These are phyloP conservation scores for Sisyra nigra DNA, from an alignment of 2,888 invertebrate species.

Conservation along the genomic window DNA sequence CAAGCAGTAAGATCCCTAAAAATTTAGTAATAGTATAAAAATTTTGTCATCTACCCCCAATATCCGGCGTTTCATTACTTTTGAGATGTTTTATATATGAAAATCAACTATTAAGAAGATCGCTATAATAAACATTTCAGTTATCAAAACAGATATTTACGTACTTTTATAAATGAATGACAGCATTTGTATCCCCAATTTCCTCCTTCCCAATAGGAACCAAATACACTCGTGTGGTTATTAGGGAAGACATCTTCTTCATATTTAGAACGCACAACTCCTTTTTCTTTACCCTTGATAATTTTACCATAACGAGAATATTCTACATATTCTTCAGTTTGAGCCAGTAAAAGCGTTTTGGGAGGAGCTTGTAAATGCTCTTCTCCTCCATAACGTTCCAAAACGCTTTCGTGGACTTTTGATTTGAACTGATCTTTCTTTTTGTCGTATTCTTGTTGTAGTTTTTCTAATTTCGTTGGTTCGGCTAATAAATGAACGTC, in stretches of 20 bases:
- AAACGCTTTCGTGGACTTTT: conserved; percentile 64
- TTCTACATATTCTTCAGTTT: conserved; percentile 90
- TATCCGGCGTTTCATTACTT: no score
- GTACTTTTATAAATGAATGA: conserved; percentile 71
- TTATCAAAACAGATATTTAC: no score
- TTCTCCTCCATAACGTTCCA: conserved; percentile 89
- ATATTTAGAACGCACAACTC: conserved; percentile 70
- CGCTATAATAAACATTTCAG: no score
- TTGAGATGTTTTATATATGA: no score
- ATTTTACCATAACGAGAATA: conserved; percentile 88
- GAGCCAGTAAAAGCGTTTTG: conserved; percentile 75
- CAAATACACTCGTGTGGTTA: conserved; percentile 92
- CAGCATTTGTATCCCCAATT: conserved; percentile 97
- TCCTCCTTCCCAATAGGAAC: conserved; percentile 86
- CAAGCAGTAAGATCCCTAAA: conserved; percentile 70
- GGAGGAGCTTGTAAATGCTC: conserved; percentile 83
- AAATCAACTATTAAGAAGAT: no score
- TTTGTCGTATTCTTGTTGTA: conserved; percentile 78
- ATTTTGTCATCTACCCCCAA: neutral
- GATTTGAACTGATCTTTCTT: conserved; percentile 84
- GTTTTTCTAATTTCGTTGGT: conserved; percentile 87
- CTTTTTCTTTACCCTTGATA: conserved; percentile 75
- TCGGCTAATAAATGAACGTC: conserved; percentile 94
- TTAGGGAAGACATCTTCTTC: conserved; percentile 86
- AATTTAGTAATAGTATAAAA: conserved; percentile 15